These are phyloP conservation scores for Sylvia borin DNA, from an alignment of 2,797 vertebrate genomes.

Conservation along the genomic window DNA sequence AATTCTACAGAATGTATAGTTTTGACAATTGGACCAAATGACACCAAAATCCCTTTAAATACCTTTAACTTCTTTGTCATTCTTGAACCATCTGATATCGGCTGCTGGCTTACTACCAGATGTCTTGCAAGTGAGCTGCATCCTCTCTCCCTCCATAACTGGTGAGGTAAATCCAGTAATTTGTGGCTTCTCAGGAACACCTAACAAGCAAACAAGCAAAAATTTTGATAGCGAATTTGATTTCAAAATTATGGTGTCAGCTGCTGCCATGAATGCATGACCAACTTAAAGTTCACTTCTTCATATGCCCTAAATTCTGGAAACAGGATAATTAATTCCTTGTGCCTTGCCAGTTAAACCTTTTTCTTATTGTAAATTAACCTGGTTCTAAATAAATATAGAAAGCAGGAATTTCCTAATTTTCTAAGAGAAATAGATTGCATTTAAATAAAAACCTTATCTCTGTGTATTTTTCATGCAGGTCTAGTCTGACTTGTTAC, in stretches of 20 bases:
- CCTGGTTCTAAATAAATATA: background rate
- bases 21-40: background rate
- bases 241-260: background rate
- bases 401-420: background rate
- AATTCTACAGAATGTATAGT: background rate
- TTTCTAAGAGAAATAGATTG: background rate
- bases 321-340: background rate
- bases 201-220: slow-evolving; percentile 73
- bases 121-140: slow-evolving; percentile 94
- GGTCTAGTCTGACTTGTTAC: background rate
- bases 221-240: background rate
- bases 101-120: slow-evolving; percentile 96
- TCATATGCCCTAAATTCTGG: background rate
- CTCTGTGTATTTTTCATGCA: background rate
- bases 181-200: slow-evolving; percentile 92
- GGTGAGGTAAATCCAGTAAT: slow-evolving; percentile 94
- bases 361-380: background rate
- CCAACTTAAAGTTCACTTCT: background rate
- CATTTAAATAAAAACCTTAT: background rate
- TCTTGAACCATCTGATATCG: slow-evolving; percentile 95
- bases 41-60: slow-evolving; percentile 20
- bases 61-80: slow-evolving; percentile 98
- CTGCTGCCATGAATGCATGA: background rate
- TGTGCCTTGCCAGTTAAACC: background rate
- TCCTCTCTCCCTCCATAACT: slow-evolving; percentile 91